Base-by-base conservation (phyloP, 2,113 vertebrate genomes). In the Sprattus sprattus region DNA sequence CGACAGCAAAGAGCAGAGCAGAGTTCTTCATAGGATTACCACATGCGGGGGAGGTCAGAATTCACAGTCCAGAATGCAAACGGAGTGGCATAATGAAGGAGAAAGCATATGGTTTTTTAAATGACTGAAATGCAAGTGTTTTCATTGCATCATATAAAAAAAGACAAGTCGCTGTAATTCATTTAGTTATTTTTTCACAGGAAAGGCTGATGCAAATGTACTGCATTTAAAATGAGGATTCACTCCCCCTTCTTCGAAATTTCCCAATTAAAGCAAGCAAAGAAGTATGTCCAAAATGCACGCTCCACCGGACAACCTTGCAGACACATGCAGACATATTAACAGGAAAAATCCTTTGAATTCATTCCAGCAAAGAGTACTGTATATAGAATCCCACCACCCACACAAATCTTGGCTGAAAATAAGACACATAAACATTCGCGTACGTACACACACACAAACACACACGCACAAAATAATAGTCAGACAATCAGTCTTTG, bases 401-500 rank as follows among this genome's bases (percentile, higher is more conserved):
- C 93, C 91, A 93, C 92, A 90, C 89, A 88, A 57, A 50, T 88
- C 91, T 90, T 91, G 84, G 89, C 89, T 89, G 85, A 89, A 91
- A 91, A 89, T 78, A 78, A 60, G 64, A 25, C n/a, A 25, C 64
- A 67, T 5, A 64, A 5, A 64, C 57, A 64, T 5, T 8, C 20
- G 9, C n/a, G 28, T 3, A 28, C 3, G 28, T 3, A 67, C 64
- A 28, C 64, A 67, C 64, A 67, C n/a, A 64, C 60, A 64, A 22
- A 64, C 60, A 64, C 60, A 64, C 60, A 64, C 57, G 28, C n/a
- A 13, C 4, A 78, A 78, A 78, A 39, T 32, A 78, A 16, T 78
- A 32, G 28, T 78, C 28, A 39, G 71, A 78, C 71, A 78, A 32
- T 78, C 10, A 44, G 71, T 5, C 28, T 39, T 32, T 39, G 13